Evolutionary conservation across 1,140 invertebrate genomes (phyloP).

Genomic region (Diorhabda elongata): DNA sequence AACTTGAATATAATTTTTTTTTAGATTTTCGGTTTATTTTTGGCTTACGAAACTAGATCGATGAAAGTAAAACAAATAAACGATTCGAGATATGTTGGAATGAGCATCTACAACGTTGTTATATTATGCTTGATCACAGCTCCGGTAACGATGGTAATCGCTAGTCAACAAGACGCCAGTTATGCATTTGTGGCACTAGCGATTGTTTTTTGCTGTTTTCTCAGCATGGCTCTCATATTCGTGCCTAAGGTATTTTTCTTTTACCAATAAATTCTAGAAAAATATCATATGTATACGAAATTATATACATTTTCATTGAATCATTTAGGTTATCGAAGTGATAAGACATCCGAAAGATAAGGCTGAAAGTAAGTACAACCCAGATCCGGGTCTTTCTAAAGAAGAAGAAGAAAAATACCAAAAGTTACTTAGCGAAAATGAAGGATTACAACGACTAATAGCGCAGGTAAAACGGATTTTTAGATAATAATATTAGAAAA

Average conservation of each 20-base stretch:
- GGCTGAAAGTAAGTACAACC: slow-evolving; percentile 78
- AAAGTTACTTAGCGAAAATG: slow-evolving; percentile 91
- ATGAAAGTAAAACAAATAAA: slow-evolving; percentile 92
- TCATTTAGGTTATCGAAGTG: slow-evolving; percentile 72
- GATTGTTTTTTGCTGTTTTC: slow-evolving; percentile 94
- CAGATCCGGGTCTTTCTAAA: slow-evolving; percentile 83
- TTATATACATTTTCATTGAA: too few species aligned
- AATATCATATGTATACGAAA: too few species aligned
- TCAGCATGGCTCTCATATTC: slow-evolving; percentile 96
- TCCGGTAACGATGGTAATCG: slow-evolving; percentile 94
- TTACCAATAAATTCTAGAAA: neutral
- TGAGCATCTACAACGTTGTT: slow-evolving; percentile 99
- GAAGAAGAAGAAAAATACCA: slow-evolving; percentile 94
- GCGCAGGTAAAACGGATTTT: slow-evolving; percentile 63
- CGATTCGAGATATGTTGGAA: slow-evolving; percentile 95
- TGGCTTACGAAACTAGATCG: slow-evolving; percentile 96
- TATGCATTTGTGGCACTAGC: slow-evolving; percentile 94
- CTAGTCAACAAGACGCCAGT: slow-evolving; percentile 93
- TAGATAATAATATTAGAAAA: too few species aligned
- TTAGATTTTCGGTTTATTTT: slow-evolving; percentile 88
- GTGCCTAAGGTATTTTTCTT: slow-evolving; percentile 78
- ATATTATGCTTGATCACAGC: slow-evolving; percentile 95
- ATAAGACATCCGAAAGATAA: slow-evolving; percentile 78
- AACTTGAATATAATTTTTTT: slow-evolving; percentile 18
- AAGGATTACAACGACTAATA: slow-evolving; percentile 92